phyloP scores from a whole-genome alignment of 1,140 invertebrate genomes.

The Habropoda laboriosa region DNA sequence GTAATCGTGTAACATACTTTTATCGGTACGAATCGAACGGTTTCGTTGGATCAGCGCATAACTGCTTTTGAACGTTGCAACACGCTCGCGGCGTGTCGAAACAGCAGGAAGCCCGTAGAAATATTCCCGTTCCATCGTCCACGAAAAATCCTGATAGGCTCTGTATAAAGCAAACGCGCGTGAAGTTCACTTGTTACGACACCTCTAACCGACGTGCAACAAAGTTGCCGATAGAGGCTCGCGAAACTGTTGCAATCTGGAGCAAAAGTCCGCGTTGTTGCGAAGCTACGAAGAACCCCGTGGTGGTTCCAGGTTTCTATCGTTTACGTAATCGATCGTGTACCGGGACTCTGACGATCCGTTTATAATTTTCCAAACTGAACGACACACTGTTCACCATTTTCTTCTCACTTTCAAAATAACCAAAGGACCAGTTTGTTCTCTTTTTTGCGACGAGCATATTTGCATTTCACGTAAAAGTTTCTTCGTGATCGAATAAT shows the following conservation, averaged over 20 bases:
- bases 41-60: constrained; percentile 49
- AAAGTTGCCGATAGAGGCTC: constrained; percentile 10
- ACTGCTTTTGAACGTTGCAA: constrained; percentile 36
- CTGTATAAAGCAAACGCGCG: not conserved
- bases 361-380: constrained; percentile 19
- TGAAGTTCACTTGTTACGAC: constrained; percentile 29
- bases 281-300: constrained; percentile 32
- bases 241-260: constrained; percentile 57
- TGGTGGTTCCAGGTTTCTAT: constrained; percentile 44
- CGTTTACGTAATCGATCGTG: constrained; percentile 53
- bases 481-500: too few species aligned
- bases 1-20: too few species aligned
- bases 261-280: constrained; percentile 56
- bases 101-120: constrained; percentile 36
- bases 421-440: too few species aligned
- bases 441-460: too few species aligned
- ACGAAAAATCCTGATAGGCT: constrained; percentile 41
- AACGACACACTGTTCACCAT: too few species aligned
- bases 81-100: constrained; percentile 43
- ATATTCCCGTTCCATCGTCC: constrained; percentile 9
- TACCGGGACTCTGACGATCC: constrained; percentile 20
- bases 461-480: too few species aligned
- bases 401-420: too few species aligned
- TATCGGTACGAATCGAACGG: not conserved
- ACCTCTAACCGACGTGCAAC: not conserved